Evolutionary conservation across 2,797 vertebrate genomes (phyloP).

Genomic region (Lepidocolaptes lacrymiger): DNA sequence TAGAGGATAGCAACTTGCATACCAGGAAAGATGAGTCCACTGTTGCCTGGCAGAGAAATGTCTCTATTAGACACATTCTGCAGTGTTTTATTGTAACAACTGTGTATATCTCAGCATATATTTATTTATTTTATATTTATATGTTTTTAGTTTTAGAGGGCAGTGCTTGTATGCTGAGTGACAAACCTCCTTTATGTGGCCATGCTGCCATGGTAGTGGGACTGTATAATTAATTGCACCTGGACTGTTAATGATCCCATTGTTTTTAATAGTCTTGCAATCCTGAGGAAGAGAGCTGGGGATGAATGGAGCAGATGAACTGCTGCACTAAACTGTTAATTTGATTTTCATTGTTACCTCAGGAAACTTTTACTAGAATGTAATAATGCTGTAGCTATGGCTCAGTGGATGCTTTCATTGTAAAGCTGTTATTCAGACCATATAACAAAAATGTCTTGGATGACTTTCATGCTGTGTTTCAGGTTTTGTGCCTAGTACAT

Average conservation of each 20-base stretch:
- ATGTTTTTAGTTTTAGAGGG: background rate
- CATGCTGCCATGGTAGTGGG: background rate
- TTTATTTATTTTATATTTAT: background rate
- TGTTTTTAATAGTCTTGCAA: background rate
- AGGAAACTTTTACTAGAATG: background rate
- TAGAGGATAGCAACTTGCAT: background rate
- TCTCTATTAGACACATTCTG: background rate
- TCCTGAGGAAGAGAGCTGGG: background rate
- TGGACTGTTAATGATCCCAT: background rate
- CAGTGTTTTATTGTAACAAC: background rate
- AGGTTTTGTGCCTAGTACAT: background rate
- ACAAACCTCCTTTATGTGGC: background rate
- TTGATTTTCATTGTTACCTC: constrained; percentile 36
- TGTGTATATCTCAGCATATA: background rate
- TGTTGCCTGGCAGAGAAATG: background rate
- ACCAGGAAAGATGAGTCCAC: background rate
- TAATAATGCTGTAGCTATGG: background rate
- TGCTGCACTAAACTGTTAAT: background rate
- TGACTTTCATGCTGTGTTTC: background rate
- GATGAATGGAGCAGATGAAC: background rate
- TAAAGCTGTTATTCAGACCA: background rate
- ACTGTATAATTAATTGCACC: background rate
- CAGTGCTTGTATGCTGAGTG: background rate
- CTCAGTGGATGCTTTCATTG: background rate
- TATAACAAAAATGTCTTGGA: background rate